These are phyloP conservation scores for Phyllotreta cruciferae DNA, from an alignment of 2,888 invertebrate species.

Conservation along the genomic window DNA sequence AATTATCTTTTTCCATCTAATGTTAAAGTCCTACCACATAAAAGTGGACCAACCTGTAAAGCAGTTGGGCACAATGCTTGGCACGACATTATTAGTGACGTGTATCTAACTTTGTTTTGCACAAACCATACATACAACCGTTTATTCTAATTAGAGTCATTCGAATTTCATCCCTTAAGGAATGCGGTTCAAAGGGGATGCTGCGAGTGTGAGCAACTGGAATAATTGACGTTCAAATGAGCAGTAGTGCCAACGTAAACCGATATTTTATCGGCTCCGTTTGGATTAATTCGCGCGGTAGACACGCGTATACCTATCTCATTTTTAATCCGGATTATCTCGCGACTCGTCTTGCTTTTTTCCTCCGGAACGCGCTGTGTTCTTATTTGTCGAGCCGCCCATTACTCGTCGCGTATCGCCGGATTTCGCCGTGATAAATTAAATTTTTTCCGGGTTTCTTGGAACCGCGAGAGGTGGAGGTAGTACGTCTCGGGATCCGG, in stretches of 20 bases:
- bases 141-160: too few species aligned
- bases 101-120: too few species aligned
- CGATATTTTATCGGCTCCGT: constrained; percentile 41
- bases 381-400: constrained; percentile 15
- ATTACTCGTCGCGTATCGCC: not conserved
- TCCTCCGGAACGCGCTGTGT: not conserved
- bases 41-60: too few species aligned
- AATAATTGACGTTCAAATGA: constrained; percentile 23
- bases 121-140: too few species aligned
- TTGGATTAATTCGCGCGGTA: constrained; percentile 38
- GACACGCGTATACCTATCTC: constrained; percentile 52
- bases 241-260: constrained; percentile 22
- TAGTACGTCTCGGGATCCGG: constrained; percentile 4
- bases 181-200: too few species aligned
- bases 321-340: constrained; percentile 61
- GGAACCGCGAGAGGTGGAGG: too few species aligned
- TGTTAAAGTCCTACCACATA: too few species aligned
- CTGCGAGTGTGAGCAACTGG: too few species aligned
- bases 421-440: constrained; percentile 15
- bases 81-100: too few species aligned
- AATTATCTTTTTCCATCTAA: too few species aligned
- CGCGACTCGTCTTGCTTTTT: constrained; percentile 51
- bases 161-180: too few species aligned
- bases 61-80: too few species aligned
- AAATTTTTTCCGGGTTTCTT: constrained; percentile 6